Base-by-base conservation (phyloP, 2,113 vertebrate genomes). In the Hippocampus comes region DNA sequence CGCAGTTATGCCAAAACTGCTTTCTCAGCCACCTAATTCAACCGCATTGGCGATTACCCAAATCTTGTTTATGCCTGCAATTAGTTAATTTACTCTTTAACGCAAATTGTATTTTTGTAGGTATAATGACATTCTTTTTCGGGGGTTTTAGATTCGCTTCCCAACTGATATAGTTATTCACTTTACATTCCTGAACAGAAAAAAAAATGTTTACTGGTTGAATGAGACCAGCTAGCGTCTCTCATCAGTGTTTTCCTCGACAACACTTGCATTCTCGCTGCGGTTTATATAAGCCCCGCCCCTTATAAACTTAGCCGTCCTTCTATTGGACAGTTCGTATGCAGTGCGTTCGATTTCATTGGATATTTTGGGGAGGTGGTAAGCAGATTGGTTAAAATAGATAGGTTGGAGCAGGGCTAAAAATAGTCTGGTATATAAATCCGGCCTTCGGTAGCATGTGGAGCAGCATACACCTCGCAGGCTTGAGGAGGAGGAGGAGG, bases 331-430 rank as follows among this genome's bases (percentile, higher is more conserved):
- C 69, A 4, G 42, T n/a, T n/a, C 9, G 7, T 2, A 21, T 57
- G 11, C 1, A 1, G 25, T 42, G 5, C 42, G 63, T 77, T 49
- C 49, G 41, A 59, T 83, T 43, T 78, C 71, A 92, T 92, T 93
- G 92, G 91, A 56, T 55, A 43, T 61, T 5, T 4, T 4, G 17
- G 10, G 30, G 43, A 71, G 74, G 68, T n/a, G 79, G 93, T 92
- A 86, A 89, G 91, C 90, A 92, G 90, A 91, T 91, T 91, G 90
- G 91, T 90, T 93, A 92, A 92, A 90, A 91, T 93, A 92, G 89
- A 88, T 79, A 78, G 80, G 83, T 81, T 84, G 70, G 71, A 64
- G 75, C 34, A 60, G 14, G 61, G 74, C 91, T 93, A 93, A 93
- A 93, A 92, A 93, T 93, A 93, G 89, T 61, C 14, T 25, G 27